phyloP scores from a whole-genome alignment of 2,797 vertebrate genomes.

The Gymnothorax javanicus region DNA sequence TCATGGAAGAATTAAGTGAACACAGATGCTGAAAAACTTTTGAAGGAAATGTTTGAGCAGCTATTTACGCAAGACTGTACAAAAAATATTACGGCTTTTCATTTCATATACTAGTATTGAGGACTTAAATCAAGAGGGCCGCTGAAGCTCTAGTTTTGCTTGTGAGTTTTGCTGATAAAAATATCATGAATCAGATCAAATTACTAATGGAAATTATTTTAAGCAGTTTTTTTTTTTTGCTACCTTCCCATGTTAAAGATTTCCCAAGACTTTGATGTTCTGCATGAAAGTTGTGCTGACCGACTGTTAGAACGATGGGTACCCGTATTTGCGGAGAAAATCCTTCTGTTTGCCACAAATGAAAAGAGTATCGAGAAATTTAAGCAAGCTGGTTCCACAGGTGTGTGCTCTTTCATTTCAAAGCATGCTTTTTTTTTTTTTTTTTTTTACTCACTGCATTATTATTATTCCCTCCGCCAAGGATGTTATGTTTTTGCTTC shows the following conservation, averaged over 20 bases:
- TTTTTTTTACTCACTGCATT: too few species aligned
- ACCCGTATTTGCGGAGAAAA: neutral
- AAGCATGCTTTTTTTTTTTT: neutral
- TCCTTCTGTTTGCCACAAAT: neutral
- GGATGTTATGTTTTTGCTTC: too few species aligned
- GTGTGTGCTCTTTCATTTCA: neutral
- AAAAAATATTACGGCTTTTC: neutral
- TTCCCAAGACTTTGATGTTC: neutral
- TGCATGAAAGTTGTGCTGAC: neutral
- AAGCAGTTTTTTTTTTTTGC: neutral
- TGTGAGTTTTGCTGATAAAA: neutral
- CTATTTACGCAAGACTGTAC: too few species aligned
- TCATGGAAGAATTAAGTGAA: too few species aligned
- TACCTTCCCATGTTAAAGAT: neutral
- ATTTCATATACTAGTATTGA: neutral
- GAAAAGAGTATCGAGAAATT: slow-evolving; percentile 1
- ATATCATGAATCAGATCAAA: neutral
- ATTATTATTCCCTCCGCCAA: too few species aligned
- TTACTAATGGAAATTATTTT: neutral
- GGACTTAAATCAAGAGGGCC: neutral
- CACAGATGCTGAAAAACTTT: too few species aligned
- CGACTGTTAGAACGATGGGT: slow-evolving; percentile 3
- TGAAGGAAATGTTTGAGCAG: too few species aligned
- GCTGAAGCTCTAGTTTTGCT: neutral
- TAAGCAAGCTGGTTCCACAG: neutral